Base-by-base conservation (phyloP, 1,140 invertebrate genomes). In the Cyclina sinensis region DNA sequence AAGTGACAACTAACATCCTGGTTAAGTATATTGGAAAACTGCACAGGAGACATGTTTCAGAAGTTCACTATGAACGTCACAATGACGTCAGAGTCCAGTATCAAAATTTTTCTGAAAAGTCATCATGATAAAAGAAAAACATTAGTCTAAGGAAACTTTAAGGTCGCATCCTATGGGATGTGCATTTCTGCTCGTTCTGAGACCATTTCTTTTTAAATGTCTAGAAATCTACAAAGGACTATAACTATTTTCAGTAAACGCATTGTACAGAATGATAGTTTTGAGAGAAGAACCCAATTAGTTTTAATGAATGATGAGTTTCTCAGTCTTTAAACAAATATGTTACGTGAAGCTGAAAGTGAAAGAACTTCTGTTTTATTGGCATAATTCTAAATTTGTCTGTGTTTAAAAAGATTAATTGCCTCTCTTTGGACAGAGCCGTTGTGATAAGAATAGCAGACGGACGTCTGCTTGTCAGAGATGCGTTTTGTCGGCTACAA, bases 61-160 rank as follows among this genome's bases (percentile, higher is more conserved):
- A 81, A 81, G 79, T 81, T 81, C 79, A 81, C 54, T 21, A 81
- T 81, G 62, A 57, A 81, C 79, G 79, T 81, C 79, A 81, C n/a
- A 37, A 39, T 81, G 54, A 81, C 79, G 79, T 81, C 79, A 81
- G 54, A 59, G 54, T 81, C 30, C 79, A 32, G 39, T 81, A 81
- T 81, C 79, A 81, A 81, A 65, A 81, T 57, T 18, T 81, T 24
- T 11, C 79, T 81, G 79, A 65, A 81, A 81, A 81, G 79, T 81
- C 79, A 81, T 46, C 62, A 57, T 81, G 79, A 59, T 81, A 65
- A 54, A 65, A n/a, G 35, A 65, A 35, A 62, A 65, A 39, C 65
- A n/a, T 54, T 21, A 62, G 48, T 37, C 62, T 57, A 62, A n/a
- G 62, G 59, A n/a, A 65, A 24, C 16, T 57, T 43, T 65, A 81